Conservation (phyloP, 92 coral and sea anemone genomes). For the Porites cylindrica region DNA sequence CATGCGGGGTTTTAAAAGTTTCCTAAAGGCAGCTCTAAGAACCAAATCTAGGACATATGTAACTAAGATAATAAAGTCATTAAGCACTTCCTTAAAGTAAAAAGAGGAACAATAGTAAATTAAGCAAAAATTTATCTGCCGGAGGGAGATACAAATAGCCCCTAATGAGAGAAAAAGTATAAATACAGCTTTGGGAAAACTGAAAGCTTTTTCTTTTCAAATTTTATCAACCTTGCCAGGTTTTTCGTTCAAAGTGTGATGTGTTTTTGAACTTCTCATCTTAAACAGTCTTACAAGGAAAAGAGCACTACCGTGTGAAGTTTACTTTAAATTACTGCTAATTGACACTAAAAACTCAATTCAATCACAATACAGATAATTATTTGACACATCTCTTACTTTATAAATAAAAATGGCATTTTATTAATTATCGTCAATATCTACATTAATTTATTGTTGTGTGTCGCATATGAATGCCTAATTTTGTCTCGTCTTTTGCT, state of each 20-base stretch:
- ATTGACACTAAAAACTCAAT: not conserved
- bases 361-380: conserved; percentile 7
- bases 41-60: not conserved
- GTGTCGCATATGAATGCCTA: not conserved
- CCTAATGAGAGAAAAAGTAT: not conserved
- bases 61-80: conserved; percentile 12
- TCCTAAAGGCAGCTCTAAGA: conserved; percentile 1
- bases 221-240: not conserved
- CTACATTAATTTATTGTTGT: not conserved
- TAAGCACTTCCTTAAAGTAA: conserved; percentile 13
- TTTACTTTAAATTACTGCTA: conserved; percentile 28
- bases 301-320: conserved; percentile 1
- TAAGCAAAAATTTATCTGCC: not conserved
- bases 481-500: conserved; percentile 9
- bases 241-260: not conserved
- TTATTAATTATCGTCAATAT: not conserved
- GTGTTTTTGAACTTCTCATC: no score
- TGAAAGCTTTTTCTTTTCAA: not conserved
- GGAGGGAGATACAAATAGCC: not conserved
- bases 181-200: not conserved
- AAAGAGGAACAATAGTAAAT: conserved; percentile 3
- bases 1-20: conserved; percentile 3
- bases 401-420: not conserved
- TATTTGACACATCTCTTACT: not conserved
- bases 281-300: not conserved